These are phyloP conservation scores for Stegophylla sp. DNA, from an alignment of 2,888 invertebrate genomes.

Conservation along the genomic window DNA sequence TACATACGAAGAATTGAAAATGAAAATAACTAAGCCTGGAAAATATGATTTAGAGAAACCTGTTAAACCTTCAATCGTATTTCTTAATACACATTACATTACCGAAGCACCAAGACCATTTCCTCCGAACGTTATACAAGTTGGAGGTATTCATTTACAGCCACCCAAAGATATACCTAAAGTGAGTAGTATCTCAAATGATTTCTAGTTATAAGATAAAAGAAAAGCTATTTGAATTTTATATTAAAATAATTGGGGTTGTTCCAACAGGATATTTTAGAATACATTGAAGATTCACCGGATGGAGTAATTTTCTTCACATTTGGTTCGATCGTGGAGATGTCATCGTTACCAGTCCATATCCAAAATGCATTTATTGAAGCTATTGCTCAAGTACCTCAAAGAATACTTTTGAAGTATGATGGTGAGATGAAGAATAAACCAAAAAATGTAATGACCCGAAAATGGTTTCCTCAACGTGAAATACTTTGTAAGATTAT, in stretches of 20 bases:
- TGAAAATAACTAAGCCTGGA: background rate
- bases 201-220: too few relatives aligned
- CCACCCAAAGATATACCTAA: background rate
- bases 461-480: slow-evolving; percentile 34
- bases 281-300: slow-evolving; percentile 17
- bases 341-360: slow-evolving; percentile 1
- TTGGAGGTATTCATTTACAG: slow-evolving; percentile 14
- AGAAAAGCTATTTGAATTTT: too few relatives aligned
- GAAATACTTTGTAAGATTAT: slow-evolving; percentile 25
- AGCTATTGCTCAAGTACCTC: background rate
- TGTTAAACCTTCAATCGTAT: background rate
- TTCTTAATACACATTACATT: background rate
- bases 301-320: slow-evolving; percentile 31
- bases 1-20: too few relatives aligned
- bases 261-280: slow-evolving; percentile 5
- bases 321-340: slow-evolving; percentile 14
- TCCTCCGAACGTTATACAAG: slow-evolving; percentile 13
- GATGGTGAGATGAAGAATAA: slow-evolving; percentile 24
- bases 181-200: too few relatives aligned
- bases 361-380: slow-evolving; percentile 1
- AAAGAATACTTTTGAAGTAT: slow-evolving; percentile 24
- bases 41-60: background rate
- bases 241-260: too few relatives aligned
- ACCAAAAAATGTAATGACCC: slow-evolving; percentile 37
- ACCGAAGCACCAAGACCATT: slow-evolving; percentile 6